Conservation (phyloP, 2,797 vertebrate genomes). For the Crax fasciolata region DNA sequence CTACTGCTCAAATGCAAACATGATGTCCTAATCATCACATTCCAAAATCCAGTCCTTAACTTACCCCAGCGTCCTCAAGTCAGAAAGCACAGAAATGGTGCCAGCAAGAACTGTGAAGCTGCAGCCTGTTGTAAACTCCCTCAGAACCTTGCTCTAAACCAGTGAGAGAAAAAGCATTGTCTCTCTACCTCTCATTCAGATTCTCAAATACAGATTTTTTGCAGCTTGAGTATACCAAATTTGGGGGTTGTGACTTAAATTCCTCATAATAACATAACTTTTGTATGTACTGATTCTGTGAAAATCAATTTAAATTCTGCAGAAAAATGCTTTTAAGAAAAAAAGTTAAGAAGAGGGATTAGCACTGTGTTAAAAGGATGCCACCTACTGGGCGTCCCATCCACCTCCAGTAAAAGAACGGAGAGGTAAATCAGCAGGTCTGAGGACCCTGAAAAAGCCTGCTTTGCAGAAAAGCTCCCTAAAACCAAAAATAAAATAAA, state of each 20-base stretch:
- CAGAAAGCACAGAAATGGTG: not conserved
- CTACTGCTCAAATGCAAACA: not conserved
- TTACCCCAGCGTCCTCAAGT: not conserved
- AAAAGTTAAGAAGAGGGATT: not conserved
- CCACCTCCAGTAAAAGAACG: not conserved
- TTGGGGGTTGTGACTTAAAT: not conserved
- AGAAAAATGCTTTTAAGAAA: not conserved
- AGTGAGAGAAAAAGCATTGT: not conserved
- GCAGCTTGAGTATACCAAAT: not conserved
- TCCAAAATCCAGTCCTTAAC: not conserved
- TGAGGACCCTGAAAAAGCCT: not conserved
- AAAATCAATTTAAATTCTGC: not conserved
- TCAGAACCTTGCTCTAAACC: not conserved
- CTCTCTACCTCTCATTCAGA: not conserved
- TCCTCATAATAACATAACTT: not conserved
- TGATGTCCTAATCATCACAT: rapidly evolving
- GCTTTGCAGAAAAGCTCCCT: not conserved
- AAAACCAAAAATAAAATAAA: not conserved
- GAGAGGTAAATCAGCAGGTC: not conserved
- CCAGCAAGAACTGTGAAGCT: not conserved
- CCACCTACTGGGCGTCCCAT: constrained; percentile 80
- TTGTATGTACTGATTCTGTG: not conserved
- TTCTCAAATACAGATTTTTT: not conserved
- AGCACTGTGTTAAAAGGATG: constrained; percentile 77
- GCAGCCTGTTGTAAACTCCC: not conserved